Percentiles rank a stretch among this genome's conserved stretches.
Conservation (phyloP, 2,113 vertebrate species). For the Aplodontia rufa region DNA sequence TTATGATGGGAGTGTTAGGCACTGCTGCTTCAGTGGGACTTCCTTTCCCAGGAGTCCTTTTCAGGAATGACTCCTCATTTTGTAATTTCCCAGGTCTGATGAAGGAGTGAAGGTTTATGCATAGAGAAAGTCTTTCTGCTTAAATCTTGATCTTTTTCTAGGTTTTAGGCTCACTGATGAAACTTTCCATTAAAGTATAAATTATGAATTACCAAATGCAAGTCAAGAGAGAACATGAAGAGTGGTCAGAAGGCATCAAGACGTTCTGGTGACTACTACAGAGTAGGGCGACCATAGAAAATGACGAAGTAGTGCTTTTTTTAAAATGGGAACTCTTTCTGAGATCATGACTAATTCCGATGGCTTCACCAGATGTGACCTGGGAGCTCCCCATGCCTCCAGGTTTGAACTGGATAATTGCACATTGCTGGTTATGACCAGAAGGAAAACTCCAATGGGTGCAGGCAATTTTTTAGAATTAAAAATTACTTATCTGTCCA, state of each 20-base stretch:
- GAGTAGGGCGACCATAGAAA: no score
- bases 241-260: no score
- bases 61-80: not conserved
- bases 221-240: no score
- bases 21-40: not conserved
- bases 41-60: not conserved
- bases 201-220: no score
- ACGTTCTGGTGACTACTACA: no score
- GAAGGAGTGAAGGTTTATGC: not conserved
- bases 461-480: not conserved
- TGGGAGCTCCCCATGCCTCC: not conserved
- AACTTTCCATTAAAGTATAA: no score
- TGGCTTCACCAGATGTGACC: not conserved
- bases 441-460: not conserved
- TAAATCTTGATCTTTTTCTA: not conserved
- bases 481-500: not conserved
- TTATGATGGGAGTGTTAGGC: not conserved
- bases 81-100: not conserved
- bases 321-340: no score
- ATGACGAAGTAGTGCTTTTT: not conserved
- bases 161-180: not conserved
- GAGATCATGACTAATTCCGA: no score
- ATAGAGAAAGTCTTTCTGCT: not conserved
- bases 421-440: rapidly evolving
- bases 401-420: no score